phyloP scores from a whole-genome alignment of 92 coral and sea anemone genomes.

The Pocillopora grandis region DNA sequence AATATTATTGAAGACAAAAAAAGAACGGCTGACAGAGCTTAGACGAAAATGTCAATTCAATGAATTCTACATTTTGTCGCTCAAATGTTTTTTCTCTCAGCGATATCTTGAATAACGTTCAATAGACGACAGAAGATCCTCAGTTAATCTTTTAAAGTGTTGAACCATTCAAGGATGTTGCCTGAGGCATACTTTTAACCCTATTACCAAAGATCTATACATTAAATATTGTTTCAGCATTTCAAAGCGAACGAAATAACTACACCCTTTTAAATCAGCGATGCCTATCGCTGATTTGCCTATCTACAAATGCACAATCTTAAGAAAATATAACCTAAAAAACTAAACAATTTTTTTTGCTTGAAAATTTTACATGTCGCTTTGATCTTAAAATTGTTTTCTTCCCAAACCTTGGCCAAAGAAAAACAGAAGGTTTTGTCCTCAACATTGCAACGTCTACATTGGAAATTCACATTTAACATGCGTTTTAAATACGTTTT shows the following conservation, averaged over 20 bases:
- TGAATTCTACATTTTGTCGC: not conserved
- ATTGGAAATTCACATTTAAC: too few relatives aligned
- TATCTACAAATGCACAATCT: too few relatives aligned
- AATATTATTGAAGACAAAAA: not conserved
- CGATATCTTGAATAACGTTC: too few relatives aligned
- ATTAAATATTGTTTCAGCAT: not conserved
- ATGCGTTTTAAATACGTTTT: too few relatives aligned
- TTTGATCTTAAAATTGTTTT: too few relatives aligned
- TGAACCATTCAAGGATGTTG: not conserved
- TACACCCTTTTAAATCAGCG: not conserved
- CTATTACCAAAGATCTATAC: not conserved
- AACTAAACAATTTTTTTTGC: too few relatives aligned
- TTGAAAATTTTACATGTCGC: too few relatives aligned
- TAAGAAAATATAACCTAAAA: too few relatives aligned
- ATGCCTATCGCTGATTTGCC: too few relatives aligned
- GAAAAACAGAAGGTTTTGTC: too few relatives aligned
- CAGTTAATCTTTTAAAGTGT: not conserved
- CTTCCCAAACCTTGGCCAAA: too few relatives aligned
- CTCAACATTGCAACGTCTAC: too few relatives aligned
- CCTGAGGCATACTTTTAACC: not conserved
- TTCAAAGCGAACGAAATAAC: not conserved
- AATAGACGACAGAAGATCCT: not conserved
- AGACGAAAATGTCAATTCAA: not conserved
- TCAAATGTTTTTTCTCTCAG: not conserved
- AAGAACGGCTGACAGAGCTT: not conserved